phyloP scores from a whole-genome alignment of 2,113 vertebrate species.

The Gallinago media region DNA sequence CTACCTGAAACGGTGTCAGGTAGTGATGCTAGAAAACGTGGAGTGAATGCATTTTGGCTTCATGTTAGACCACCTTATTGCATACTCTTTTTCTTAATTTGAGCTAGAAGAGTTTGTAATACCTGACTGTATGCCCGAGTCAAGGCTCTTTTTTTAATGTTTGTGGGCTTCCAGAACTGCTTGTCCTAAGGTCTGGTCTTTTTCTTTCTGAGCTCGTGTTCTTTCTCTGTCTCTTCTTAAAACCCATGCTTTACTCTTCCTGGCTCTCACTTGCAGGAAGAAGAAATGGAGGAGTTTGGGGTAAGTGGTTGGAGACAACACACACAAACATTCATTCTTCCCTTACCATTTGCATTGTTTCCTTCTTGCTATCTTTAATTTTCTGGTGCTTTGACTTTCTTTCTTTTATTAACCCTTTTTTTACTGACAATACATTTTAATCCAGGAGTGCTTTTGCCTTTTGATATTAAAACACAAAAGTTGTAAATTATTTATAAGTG shows the following conservation, averaged over 20 bases:
- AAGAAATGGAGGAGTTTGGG: constrained; percentile 99
- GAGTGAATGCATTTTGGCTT: background rate
- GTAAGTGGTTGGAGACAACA: constrained; percentile 89
- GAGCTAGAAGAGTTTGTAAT: constrained; percentile 29
- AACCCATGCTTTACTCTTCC: constrained; percentile 90
- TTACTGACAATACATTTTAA: constrained; percentile 68
- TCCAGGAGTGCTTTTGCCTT: constrained; percentile 76
- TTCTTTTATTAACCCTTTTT: constrained; percentile 73
- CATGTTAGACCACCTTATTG: background rate
- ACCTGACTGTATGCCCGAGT: background rate
- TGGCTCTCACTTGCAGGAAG: constrained; percentile 97
- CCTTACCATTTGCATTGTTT: constrained; percentile 67
- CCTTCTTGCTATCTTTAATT: constrained; percentile 72
- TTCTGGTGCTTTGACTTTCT: constrained; percentile 71
- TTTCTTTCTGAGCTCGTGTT: constrained; percentile 94
- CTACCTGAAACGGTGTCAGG: background rate
- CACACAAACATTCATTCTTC: constrained; percentile 66
- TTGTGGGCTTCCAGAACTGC: constrained; percentile 81
- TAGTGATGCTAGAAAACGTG: background rate
- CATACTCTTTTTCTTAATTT: constrained; percentile 26
- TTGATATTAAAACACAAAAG: constrained; percentile 54
- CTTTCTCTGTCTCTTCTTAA: constrained; percentile 86
- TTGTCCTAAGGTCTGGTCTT: constrained; percentile 85
- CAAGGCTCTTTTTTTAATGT: constrained; percentile 63
- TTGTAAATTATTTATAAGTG: constrained; percentile 37